Base-by-base conservation (phyloP, 2,888 invertebrate genomes). In the Pocota personata region DNA sequence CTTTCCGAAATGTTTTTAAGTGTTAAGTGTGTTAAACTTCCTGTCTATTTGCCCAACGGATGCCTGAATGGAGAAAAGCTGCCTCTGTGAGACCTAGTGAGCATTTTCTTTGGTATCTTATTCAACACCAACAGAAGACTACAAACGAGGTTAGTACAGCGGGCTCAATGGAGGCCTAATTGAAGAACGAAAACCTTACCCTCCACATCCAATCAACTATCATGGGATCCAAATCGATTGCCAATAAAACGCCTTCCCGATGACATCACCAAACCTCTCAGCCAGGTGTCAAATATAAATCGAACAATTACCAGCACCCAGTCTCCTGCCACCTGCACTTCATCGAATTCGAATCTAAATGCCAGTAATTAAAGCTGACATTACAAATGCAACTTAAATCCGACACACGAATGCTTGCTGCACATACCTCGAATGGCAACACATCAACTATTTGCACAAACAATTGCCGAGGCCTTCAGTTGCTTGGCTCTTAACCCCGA, bases 281-380 rank as follows among this genome's bases (percentile, higher is more conserved):
- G n/a, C n/a, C 77, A 82, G 64, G 78, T 72, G 71, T 52, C 43
- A 66, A 58, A 78, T 52, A 12, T 8, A 58, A 64, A 43, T 71
- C 55, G 62, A 40, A 57, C 77, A 57, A 69, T 77, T 72, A n/a
- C 16, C 37, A 48, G 6, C 19, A 7, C n/a, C 7, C 14, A 27
- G 21, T 19, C 16, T 1, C 27, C 12, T 46, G 66, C 73, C 79
- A 67, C 73, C 67, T 72, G 67, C 73, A 69, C 32, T 67, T 32
- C 24, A 73, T 27, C 52, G 52, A 43, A 35, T 40, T 8, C 43
- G 40, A 66, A 64, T 35, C 30, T 7, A 75, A 75, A 84, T 69
- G 73, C 67, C 69, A 64, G 75, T 75, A 75, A 80, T 84, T 84
- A 80, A 80, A 75, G 80, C 75, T 64, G 80, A 69, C 80, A 71